Evolutionary conservation across 2,888 invertebrate genomes (phyloP), one percentile per base, ranked within the genome.

Genomic region (Sminthurinus aureus): DNA sequence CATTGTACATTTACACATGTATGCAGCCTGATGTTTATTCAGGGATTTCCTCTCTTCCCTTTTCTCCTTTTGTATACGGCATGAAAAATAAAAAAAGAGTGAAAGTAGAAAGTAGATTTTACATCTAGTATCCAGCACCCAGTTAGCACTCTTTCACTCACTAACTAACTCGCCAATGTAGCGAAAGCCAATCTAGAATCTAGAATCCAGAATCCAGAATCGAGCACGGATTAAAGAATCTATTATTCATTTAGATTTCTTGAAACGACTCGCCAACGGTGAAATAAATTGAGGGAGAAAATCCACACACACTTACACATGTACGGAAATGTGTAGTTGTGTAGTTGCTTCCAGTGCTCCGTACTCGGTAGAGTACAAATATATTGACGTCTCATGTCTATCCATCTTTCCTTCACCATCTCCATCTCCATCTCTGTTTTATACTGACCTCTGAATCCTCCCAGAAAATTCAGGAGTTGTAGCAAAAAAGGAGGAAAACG

Each of bases 161-260:
- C 1, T 38, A 38, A 38, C 38, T 6, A 38, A 38, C 38, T 38
- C 38, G 38, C 38, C 6, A 1, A 38, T 38, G 38, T 6, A 38
- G 38, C 1, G 38, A 20, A 76, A 76, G 51, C 76, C 76, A 51
- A 38, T 4, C 3, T 38, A 38, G 6, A 38, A 4, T 38, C 38
- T 38, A 6, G 38, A 38, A 76, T 76, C 24, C 2, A n/a, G 38
- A 52, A n/a, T 76, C 76, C 76, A 76, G n/a, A 8, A 13, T 79
- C 75, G 71, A 83, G 78, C 84, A 84, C 83, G 85, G 86, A 87
- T 87, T 87, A 87, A 87, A 86, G 83, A 83, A 86, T 87, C 84
- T 84, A 86, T 87, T 87, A 87, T 87, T 85, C 86, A 87, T 85
- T 78, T 79, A 22, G 58, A 73, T 20, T 69, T 20, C 11, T 69